phyloP scores from a whole-genome alignment of 2,113 vertebrate genomes.

The Epinephelus cyanopodus region DNA sequence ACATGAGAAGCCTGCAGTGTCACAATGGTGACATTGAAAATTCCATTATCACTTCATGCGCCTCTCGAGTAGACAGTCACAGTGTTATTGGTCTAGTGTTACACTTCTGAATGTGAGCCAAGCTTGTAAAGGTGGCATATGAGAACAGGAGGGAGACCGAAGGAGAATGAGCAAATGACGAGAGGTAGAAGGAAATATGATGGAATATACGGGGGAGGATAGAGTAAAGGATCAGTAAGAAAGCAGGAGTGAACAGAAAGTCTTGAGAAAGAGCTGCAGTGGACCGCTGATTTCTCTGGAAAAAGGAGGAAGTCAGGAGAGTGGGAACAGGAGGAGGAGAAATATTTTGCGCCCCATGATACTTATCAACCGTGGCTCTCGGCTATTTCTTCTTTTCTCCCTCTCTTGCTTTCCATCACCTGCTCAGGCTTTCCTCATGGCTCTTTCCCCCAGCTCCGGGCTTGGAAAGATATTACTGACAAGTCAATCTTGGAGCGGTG shows the following conservation, averaged over 20 bases:
- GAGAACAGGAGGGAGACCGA: slow-evolving; percentile 17
- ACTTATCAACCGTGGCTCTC: slow-evolving; percentile 53
- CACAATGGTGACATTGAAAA: slow-evolving; percentile 29
- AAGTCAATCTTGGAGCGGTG: slow-evolving; percentile 74
- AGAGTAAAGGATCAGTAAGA: slow-evolving; percentile 2
- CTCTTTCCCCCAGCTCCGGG: slow-evolving; percentile 36
- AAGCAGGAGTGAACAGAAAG: slow-evolving; percentile 19
- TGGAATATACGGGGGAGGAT: neutral
- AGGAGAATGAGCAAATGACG: slow-evolving; percentile 18
- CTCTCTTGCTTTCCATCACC: slow-evolving; percentile 35
- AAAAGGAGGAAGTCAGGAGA: slow-evolving; percentile 34
- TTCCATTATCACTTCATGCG: slow-evolving; percentile 30
- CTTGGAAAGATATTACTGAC: slow-evolving; percentile 68
- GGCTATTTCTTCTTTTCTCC: slow-evolving; percentile 42
- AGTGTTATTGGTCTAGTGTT: slow-evolving; percentile 32
- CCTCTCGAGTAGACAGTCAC: slow-evolving; percentile 28
- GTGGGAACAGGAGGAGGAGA: slow-evolving; percentile 31
- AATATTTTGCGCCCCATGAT: slow-evolving; percentile 58
- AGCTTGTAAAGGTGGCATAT: slow-evolving; percentile 38
- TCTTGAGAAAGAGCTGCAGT: slow-evolving; percentile 36
- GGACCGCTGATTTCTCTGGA: slow-evolving; percentile 32
- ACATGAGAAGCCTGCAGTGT: neutral
- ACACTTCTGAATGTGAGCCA: slow-evolving; percentile 25
- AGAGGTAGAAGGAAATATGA: slow-evolving; percentile 24
- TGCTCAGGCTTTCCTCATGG: slow-evolving; percentile 40